Conservation (phyloP, 2,797 vertebrate species). For the Syngnathus acus region DNA sequence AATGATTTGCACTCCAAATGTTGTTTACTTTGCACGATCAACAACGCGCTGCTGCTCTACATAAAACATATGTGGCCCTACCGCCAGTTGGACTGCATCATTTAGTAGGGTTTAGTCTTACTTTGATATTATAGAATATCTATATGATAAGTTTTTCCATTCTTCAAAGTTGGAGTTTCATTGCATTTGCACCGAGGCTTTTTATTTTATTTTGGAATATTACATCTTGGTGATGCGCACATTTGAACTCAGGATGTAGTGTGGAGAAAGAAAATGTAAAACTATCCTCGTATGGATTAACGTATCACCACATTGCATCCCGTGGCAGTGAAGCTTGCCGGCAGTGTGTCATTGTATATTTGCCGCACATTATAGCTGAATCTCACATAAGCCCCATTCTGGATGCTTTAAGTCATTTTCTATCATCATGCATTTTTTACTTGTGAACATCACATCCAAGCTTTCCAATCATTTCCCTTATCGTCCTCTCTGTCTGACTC, state of each 20-base stretch:
- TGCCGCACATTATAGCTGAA: neutral
- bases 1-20: neutral
- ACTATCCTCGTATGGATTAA: neutral
- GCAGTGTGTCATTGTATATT: neutral
- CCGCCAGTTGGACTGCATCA: neutral
- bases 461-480: conserved; percentile 26
- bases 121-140: neutral
- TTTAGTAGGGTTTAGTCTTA: neutral
- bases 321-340: neutral
- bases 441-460: conserved; percentile 14
- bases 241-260: neutral
- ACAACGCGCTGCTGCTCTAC: neutral
- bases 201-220: neutral
- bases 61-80: neutral
- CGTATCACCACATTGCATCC: neutral
- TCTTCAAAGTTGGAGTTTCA: neutral
- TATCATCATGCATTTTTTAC: conserved; percentile 13
- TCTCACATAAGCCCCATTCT: conserved; percentile 4
- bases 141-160: neutral
- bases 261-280: neutral
- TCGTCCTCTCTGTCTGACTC: conserved; percentile 12
- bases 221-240: neutral
- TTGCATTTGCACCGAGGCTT: neutral
- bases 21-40: neutral
- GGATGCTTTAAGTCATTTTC: conserved; percentile 13